Evolutionary conservation across 92 coral and sea anemone species (phyloP).

Genomic region (Porites cylindrica): DNA sequence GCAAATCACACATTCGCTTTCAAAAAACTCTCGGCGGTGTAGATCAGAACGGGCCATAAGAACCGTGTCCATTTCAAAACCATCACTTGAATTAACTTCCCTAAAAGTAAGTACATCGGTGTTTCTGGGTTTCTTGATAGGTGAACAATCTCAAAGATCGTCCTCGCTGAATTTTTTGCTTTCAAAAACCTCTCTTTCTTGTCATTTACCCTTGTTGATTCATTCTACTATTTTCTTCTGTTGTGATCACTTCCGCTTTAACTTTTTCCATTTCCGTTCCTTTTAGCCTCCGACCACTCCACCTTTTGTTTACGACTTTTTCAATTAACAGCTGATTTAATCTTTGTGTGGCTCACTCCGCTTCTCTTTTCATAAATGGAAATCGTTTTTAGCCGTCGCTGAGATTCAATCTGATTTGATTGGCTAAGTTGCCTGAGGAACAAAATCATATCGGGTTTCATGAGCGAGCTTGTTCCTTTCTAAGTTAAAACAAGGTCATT

Average conservation of each 20-base stretch:
- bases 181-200: neutral
- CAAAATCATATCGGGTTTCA: neutral
- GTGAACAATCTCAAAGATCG: neutral
- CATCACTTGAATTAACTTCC: neutral
- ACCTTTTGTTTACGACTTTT: slow-evolving; percentile 5
- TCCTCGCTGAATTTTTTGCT: neutral
- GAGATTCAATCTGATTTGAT: neutral
- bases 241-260: neutral
- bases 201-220: neutral
- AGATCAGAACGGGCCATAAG: neutral
- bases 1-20: neutral
- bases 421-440: neutral
- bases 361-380: neutral
- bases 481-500: slow-evolving; percentile 5
- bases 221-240: neutral
- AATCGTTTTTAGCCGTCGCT: neutral
- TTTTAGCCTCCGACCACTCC: neutral
- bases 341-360: slow-evolving; percentile 4
- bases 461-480: too few relatives aligned
- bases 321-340: slow-evolving; percentile 24
- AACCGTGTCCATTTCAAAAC: neutral
- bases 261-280: neutral
- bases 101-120: neutral
- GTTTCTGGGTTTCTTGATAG: neutral
- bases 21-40: neutral